Evolutionary conservation across 2,797 vertebrate genomes (phyloP).

Genomic region (Chromis chromis): DNA sequence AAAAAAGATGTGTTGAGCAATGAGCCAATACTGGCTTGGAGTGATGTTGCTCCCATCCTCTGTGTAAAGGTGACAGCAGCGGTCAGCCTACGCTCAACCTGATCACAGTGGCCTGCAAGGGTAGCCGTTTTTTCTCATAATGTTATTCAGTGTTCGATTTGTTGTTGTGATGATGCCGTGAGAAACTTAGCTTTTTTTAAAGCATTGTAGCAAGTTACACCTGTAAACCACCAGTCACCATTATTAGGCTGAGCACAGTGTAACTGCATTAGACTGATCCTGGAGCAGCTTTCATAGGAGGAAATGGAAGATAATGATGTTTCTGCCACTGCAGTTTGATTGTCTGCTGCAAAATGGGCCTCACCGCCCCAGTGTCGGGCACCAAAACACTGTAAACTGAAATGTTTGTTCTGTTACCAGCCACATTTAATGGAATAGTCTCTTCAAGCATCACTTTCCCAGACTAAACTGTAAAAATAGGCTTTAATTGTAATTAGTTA

Average conservation of each 20-base stretch:
- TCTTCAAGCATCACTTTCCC: not conserved
- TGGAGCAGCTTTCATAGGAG: conserved; percentile 9
- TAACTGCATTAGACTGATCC: conserved; percentile 13
- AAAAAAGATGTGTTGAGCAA: conserved; percentile 15
- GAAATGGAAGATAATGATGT: conserved; percentile 13
- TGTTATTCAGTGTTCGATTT: not conserved
- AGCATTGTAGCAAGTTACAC: conserved; percentile 1
- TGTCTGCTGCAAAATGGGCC: conserved; percentile 7
- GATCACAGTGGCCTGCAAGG: too few species aligned
- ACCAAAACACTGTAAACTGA: conserved; percentile 2
- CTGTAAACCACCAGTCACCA: conserved; percentile 14
- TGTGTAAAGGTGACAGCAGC: not conserved
- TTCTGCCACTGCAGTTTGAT: conserved; percentile 9
- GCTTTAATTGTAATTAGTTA: conserved; percentile 8
- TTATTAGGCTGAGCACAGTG: conserved; percentile 32
- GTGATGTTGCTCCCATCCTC: not conserved
- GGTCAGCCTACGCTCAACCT: not conserved
- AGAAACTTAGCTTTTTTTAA: conserved; percentile 14
- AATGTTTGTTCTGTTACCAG: conserved; percentile 5
- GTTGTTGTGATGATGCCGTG: conserved; percentile 2
- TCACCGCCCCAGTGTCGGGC: not conserved
- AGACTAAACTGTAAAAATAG: conserved; percentile 6
- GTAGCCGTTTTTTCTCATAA: too few species aligned
- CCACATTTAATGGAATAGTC: not conserved
- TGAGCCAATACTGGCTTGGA: conserved; percentile 7